Evolutionary conservation across 2,797 vertebrate species (phyloP).

Genomic region (Enteromius mattozi): DNA sequence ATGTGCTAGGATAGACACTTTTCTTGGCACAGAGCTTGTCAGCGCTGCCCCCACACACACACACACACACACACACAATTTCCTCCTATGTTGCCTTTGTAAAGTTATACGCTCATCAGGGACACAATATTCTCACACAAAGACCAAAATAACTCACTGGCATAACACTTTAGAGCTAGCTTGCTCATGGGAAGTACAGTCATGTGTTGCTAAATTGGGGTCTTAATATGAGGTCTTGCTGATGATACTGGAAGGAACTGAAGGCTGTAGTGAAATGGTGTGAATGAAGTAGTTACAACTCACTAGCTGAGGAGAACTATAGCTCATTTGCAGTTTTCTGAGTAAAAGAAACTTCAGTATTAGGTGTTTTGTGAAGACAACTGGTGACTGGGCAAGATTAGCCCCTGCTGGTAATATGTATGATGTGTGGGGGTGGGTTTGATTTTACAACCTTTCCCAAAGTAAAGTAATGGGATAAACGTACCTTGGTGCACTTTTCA

Average conservation of each 20-base stretch:
- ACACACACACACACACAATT: neutral
- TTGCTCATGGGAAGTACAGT: slow-evolving; percentile 41
- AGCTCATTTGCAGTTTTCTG: neutral
- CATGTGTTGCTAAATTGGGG: slow-evolving; percentile 38
- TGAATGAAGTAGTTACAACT: slow-evolving; percentile 3
- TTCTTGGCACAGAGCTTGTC: slow-evolving; percentile 12
- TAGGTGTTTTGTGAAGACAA: slow-evolving; percentile 7
- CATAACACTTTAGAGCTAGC: slow-evolving; percentile 17
- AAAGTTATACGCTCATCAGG: slow-evolving; percentile 19
- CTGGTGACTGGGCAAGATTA: neutral
- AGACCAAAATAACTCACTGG: slow-evolving; percentile 36
- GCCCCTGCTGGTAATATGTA: too few species aligned
- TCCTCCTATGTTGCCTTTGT: slow-evolving; percentile 9
- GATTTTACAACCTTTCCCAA: neutral
- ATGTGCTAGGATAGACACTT: slow-evolving; percentile 19
- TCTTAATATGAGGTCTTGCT: slow-evolving; percentile 30
- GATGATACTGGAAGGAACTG: slow-evolving; percentile 6
- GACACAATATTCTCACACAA: slow-evolving; percentile 17
- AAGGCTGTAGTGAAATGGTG: neutral
- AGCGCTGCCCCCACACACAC: neutral
- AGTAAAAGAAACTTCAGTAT: neutral
- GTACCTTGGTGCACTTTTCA: too few species aligned
- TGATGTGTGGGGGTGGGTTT: neutral
- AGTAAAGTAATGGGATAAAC: neutral
- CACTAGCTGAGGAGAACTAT: slow-evolving; percentile 5